Evolutionary conservation across 2,113 vertebrate genomes (phyloP).

Genomic region (cattle (Bos taurus)): DNA sequence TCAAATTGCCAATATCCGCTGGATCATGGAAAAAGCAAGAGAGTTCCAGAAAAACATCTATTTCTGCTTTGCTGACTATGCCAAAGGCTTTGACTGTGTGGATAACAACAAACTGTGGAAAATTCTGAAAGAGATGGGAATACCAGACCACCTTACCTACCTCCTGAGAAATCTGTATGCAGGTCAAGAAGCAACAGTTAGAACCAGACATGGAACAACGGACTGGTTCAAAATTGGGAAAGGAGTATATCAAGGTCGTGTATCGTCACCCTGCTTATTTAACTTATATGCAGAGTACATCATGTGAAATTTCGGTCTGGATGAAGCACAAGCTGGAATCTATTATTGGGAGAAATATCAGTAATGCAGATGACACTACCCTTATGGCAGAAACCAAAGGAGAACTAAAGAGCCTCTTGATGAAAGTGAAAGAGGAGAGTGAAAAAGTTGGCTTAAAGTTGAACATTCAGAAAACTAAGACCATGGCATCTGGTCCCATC

Average conservation of each 20-base stretch:
- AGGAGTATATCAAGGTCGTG: neutral
- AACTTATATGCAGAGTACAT: neutral
- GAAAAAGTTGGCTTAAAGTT: neutral
- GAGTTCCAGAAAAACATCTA: neutral
- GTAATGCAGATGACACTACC: neutral
- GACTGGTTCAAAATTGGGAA: neutral
- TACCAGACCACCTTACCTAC: neutral
- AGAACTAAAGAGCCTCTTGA: neutral
- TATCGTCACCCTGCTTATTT: neutral
- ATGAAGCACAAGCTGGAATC: neutral
- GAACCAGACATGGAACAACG: neutral
- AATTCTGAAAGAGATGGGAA: neutral
- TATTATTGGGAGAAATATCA: neutral
- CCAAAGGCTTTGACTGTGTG: neutral
- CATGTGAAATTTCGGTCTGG: rapidly evolving
- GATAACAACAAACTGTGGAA: neutral
- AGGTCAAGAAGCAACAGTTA: neutral
- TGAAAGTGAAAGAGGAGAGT: neutral
- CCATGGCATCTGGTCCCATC: neutral
- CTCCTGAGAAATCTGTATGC: neutral
- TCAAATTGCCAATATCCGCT: neutral
- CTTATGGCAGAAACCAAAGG: neutral
- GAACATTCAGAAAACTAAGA: neutral
- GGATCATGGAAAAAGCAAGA: neutral
- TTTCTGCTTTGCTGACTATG: neutral